Evolutionary conservation across 2,797 vertebrate species (phyloP).

Genomic region (Gallirallus australis): DNA sequence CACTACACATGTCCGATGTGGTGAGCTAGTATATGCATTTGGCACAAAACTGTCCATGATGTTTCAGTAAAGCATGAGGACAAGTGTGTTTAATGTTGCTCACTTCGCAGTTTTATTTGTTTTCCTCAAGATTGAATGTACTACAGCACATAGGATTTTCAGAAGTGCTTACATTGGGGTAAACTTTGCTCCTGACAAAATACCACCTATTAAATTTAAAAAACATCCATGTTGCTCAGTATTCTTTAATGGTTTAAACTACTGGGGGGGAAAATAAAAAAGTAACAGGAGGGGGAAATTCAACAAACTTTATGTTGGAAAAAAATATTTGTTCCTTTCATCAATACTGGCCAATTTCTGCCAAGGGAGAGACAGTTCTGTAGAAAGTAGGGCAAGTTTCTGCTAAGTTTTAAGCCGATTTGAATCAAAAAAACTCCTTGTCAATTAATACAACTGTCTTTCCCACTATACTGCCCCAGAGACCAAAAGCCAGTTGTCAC

Average conservation of each 20-base stretch:
- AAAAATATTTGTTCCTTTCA: not conserved
- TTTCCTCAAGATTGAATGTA: not conserved
- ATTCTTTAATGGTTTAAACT: not conserved
- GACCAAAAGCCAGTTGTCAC: not conserved
- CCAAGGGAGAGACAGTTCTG: not conserved
- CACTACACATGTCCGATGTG: not conserved
- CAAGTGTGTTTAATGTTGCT: not conserved
- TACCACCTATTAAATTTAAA: not conserved
- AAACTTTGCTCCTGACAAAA: not conserved
- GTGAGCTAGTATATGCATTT: not conserved
- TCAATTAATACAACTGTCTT: not conserved
- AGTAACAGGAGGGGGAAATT: not conserved
- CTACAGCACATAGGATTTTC: not conserved
- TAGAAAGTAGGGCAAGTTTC: not conserved
- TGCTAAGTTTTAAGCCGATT: not conserved
- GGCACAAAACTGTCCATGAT: not conserved
- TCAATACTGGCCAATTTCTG: not conserved
- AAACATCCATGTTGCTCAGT: not conserved
- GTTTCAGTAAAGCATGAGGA: not conserved
- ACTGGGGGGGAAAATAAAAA: not conserved
- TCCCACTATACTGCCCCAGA: not conserved
- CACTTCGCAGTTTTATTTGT: not conserved
- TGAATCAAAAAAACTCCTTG: not conserved
- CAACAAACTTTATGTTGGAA: not conserved
- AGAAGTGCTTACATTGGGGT: not conserved